Percentiles rank a stretch among this genome's conserved stretches.
Conservation (phyloP, 1,140 invertebrate species). For the Andricus grossulariae region DNA sequence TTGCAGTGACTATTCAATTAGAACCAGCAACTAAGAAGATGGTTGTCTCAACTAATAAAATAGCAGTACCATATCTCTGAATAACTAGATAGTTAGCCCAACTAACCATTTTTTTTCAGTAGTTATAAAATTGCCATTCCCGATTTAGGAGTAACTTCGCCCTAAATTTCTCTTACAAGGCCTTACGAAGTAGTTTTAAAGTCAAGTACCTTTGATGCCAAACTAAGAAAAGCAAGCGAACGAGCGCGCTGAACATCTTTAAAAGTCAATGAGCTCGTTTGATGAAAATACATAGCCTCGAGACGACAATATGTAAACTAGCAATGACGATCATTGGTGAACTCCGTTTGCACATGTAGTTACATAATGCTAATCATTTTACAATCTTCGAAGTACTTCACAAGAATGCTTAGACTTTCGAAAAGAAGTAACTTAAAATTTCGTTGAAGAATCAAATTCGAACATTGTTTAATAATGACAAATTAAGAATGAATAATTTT, state of each 20-base stretch:
- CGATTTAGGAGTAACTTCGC: background rate
- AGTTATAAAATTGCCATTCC: background rate
- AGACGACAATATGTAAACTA: slow-evolving; percentile 20
- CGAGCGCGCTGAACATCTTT: background rate
- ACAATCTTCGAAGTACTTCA: background rate
- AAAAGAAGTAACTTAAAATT: background rate
- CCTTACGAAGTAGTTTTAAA: background rate
- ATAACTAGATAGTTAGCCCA: no score
- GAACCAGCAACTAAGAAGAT: no score
- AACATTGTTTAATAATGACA: no score
- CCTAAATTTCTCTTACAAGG: background rate
- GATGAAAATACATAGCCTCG: slow-evolving; percentile 28
- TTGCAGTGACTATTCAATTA: no score
- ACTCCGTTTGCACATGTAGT: background rate
- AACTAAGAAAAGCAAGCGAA: background rate
- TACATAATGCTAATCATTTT: background rate
- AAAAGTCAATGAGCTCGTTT: slow-evolving; percentile 28
- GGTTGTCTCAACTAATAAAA: no score
- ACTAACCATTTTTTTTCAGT: no score
- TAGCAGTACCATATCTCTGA: no score
- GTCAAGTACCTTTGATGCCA: background rate
- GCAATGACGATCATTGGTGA: background rate
- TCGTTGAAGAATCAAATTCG: no score
- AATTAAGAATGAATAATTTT: no score
- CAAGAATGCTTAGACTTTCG: background rate